Evolutionary conservation across 37 sponge, comb jelly and placozoan genomes (phyloP), one percentile per base, ranked within the genome.

Genomic region (Dysidea cf. avara): DNA sequence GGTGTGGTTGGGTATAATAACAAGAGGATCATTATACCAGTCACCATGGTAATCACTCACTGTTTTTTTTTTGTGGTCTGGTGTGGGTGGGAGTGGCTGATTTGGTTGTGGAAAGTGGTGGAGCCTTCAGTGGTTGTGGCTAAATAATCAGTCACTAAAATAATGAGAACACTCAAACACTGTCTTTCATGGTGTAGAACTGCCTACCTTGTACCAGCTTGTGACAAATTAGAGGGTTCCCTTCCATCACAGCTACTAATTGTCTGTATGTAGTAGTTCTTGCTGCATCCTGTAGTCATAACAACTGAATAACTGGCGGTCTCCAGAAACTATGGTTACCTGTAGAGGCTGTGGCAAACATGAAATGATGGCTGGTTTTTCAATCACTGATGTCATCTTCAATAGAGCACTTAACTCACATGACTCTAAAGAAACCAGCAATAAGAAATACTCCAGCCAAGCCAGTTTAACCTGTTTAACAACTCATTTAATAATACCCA

Each of bases 401-500:
- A 92, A 31, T 0, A 92, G 56, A 31, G 75, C 83, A 11, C 72
- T 24, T 21, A 92, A 30, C 18, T 79, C 85, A 0, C 86, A 53
- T 35, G 89, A 86, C 51, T 89, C 17, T 24, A 47, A 53, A 0
- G 81, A 73, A 22, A 89, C 40, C 1, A 93, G 69, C 30, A 80
- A 90, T 0, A 59, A 46, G 22, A 89, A 35, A 59, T 85, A 93
- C 68, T 89, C 80, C 51, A 93, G 52, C 77, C 79, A 87, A 4
- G 86, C 91, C 51, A 77, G 71, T 57, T 89, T 89, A 30, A 80
- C 81, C 75, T 77, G 43, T 2, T 25, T n/a, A 48, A 74, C 16
- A 46, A 37, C 11, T 12, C 11, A 46, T 12, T 37, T 12, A 34
- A 22, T 13, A 37, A 60, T n/a, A 60, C 31, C 14, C 18, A 20